Conservation (phyloP, 2,797 vertebrate species). For the Trachurus trachurus region DNA sequence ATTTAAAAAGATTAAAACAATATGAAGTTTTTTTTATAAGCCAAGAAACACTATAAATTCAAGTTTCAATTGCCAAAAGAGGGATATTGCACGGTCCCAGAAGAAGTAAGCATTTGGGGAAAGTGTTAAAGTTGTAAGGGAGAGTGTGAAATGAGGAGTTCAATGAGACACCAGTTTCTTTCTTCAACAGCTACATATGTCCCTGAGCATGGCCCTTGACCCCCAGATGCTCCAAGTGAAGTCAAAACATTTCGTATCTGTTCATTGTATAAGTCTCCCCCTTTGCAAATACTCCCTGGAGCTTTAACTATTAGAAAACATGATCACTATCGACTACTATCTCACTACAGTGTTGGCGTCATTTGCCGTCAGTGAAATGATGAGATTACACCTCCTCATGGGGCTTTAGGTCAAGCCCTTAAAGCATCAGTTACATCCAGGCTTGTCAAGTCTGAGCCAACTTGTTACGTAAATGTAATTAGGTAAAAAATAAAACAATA, state of each 20-base stretch:
- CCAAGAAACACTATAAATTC: background rate
- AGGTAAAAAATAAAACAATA: slow-evolving; percentile 1
- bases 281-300: slow-evolving; percentile 3
- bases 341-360: background rate
- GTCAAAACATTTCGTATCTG: slow-evolving; percentile 6
- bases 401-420: slow-evolving; percentile 15
- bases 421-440: slow-evolving; percentile 23
- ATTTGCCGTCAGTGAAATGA: slow-evolving; percentile 49
- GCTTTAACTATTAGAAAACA: slow-evolving; percentile 10
- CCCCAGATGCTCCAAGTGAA: background rate
- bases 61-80: background rate
- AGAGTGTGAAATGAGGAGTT: background rate
- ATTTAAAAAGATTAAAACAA: slow-evolving; percentile 25
- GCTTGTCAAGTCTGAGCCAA: slow-evolving; percentile 6
- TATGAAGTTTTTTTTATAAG: slow-evolving; percentile 2
- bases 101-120: background rate
- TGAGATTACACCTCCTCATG: background rate
- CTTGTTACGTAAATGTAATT: slow-evolving; percentile 14
- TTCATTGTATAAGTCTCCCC: background rate
- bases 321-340: slow-evolving; percentile 1
- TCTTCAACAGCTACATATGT: background rate
- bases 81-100: background rate
- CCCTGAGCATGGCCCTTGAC: slow-evolving; percentile 2
- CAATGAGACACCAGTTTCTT: background rate
- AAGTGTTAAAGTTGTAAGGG: background rate